Evolutionary conservation across 2,113 vertebrate genomes (phyloP).

Genomic region (Ophthalmotilapia sp.): DNA sequence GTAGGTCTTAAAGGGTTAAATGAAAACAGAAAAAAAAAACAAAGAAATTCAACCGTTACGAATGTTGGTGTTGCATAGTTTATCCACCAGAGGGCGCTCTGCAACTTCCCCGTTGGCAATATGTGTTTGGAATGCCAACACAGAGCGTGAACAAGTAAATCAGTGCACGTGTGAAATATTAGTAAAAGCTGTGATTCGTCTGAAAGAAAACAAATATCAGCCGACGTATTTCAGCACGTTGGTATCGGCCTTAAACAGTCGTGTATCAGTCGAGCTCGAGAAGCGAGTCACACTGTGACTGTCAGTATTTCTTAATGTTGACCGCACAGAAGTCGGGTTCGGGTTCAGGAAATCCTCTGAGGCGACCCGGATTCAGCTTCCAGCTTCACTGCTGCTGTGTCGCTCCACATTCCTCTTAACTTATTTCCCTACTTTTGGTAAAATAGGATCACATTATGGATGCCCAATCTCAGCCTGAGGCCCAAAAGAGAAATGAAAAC

Average conservation of each 20-base stretch:
- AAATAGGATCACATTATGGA: background rate
- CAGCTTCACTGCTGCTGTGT: background rate
- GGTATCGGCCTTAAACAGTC: background rate
- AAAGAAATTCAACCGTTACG: background rate
- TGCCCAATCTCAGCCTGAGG: background rate
- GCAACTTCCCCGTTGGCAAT: background rate
- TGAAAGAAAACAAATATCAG: background rate
- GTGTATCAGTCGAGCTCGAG: background rate
- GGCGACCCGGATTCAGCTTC: background rate
- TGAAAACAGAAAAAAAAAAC: background rate
- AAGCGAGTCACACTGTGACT: background rate
- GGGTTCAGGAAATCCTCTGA: background rate
- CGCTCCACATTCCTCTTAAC: background rate
- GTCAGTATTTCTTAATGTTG: background rate
- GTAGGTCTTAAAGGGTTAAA: background rate
- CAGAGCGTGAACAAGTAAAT: background rate
- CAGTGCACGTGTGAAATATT: background rate
- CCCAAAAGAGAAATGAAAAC: slow-evolving; percentile 12
- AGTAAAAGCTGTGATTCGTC: background rate
- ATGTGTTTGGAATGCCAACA: background rate
- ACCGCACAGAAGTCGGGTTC: background rate
- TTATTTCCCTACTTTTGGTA: background rate
- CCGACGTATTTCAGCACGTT: background rate
- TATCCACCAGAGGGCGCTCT: background rate
- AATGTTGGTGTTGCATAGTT: background rate